These are phyloP conservation scores for Prosopocoilus inquinatus DNA, from an alignment of 2,888 invertebrate genomes.

Conservation along the genomic window DNA sequence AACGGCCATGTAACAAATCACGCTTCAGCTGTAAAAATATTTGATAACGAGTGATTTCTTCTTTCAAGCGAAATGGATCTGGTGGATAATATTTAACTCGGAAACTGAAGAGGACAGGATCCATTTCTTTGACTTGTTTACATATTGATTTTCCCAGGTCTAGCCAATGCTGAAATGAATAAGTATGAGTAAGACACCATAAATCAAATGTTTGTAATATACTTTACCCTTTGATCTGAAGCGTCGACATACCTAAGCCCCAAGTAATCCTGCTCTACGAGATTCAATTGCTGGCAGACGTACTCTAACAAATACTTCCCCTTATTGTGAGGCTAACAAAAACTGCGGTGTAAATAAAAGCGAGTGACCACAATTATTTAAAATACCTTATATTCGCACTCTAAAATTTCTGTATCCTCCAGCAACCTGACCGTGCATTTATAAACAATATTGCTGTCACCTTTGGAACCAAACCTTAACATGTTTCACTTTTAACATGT, in stretches of 20 bases:
- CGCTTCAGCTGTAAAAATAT: slow-evolving; percentile 90
- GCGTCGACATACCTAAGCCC: slow-evolving; percentile 89
- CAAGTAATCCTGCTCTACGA: slow-evolving; percentile 92
- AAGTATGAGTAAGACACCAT: neutral
- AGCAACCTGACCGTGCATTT: slow-evolving; percentile 86
- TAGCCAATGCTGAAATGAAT: slow-evolving; percentile 82
- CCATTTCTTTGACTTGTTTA: slow-evolving; percentile 92
- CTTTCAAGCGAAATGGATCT: slow-evolving; percentile 88
- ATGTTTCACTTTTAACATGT: slow-evolving; percentile 37
- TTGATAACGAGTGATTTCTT: slow-evolving; percentile 93
- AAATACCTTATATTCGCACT: slow-evolving; percentile 87
- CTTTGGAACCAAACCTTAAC: slow-evolving; percentile 58
- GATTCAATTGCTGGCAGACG: slow-evolving; percentile 86
- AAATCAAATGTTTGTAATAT: neutral
- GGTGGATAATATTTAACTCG: slow-evolving; percentile 98
- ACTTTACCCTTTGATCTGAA: slow-evolving; percentile 80
- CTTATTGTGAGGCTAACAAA: slow-evolving; percentile 79
- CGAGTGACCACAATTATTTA: slow-evolving; percentile 7
- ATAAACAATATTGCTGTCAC: slow-evolving; percentile 74
- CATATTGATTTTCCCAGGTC: slow-evolving; percentile 86
- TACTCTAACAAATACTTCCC: slow-evolving; percentile 87
- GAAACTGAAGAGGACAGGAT: slow-evolving; percentile 90
- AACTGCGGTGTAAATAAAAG: slow-evolving; percentile 22
- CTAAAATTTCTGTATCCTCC: slow-evolving; percentile 87
- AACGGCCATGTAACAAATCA: slow-evolving; percentile 90